A percentile compares a stretch with the other conserved stretches of the same genome.
Evolutionary conservation across 2,888 invertebrate species (phyloP).

Genomic region (Chrysolina oricalcia): DNA sequence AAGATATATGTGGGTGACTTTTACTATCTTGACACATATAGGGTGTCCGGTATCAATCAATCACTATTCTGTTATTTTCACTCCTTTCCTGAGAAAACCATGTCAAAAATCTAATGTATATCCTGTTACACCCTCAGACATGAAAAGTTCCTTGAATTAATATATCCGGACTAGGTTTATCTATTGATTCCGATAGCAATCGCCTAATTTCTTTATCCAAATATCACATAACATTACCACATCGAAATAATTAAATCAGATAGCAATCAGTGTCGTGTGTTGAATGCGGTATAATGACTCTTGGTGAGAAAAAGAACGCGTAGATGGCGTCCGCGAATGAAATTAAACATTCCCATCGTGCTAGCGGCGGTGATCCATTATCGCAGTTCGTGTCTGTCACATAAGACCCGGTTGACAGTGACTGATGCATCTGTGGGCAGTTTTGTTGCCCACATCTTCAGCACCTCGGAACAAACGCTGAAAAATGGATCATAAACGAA

Average conservation of each 20-base stretch:
- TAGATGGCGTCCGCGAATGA: not conserved
- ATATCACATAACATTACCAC: constrained; percentile 11
- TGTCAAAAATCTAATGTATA: not conserved
- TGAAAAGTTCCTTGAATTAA: not conserved
- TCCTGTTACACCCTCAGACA: not conserved
- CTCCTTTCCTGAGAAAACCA: no score
- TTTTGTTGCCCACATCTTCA: not conserved
- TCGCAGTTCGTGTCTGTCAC: constrained; percentile 15
- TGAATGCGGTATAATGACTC: constrained; percentile 10
- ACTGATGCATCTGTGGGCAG: constrained; percentile 3
- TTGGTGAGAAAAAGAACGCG: constrained; percentile 12
- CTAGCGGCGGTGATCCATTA: constrained; percentile 6
- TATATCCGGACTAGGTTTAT: not conserved
- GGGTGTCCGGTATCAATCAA: no score
- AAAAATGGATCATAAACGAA: not conserved
- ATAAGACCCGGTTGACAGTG: constrained; percentile 6
- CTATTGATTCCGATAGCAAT: not conserved
- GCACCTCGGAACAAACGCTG: not conserved
- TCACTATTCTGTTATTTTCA: no score
- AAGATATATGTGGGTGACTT: no score
- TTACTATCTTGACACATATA: no score
- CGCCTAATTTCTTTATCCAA: not conserved
- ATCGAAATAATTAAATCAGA: constrained; percentile 19
- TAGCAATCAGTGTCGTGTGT: constrained; percentile 19
- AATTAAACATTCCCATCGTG: constrained; percentile 6